Base-by-base conservation (phyloP, 1,140 invertebrate species). In the Coptotermes formosanus region DNA sequence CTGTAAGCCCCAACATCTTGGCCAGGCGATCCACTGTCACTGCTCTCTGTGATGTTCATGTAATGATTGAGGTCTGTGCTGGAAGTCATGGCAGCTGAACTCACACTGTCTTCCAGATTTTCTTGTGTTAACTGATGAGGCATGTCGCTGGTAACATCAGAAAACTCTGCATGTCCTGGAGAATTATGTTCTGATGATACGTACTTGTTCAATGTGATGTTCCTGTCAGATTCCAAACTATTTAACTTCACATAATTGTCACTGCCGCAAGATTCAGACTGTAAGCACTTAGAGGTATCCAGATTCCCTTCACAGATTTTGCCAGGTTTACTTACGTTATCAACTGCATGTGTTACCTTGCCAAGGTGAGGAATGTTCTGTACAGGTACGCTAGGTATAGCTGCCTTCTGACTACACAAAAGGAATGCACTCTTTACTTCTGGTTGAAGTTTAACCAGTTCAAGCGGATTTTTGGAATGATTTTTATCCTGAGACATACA, bases 61-160 rank as follows among this genome's bases (percentile, higher is more conserved):
- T 89, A 90, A 25, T 89, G 88, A 87, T 90, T 89, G 44, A 89
- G 81, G 87, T 91, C 89, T 11, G 87, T 89, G 23, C 88, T 88
- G 21, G 87, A 38, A 11, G 89, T 89, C 43, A 88, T 59, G n/a
- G 87, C 87, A 48, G 90, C 89, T 2, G 89, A 89, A 88, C 87
- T 87, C 32, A 45, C 83, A 44, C 38, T 44, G 64, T 30, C 25
- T 55, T n/a, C 48, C 21, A 86, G 44, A 38, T 52, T 43, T 19
- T 48, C 81, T 25, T 64, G 81, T 83, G 44, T 38, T n/a, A 55
- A 30, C 38, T 11, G 14, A 45, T 64, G 30, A 14, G 11, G 64
- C 14, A 25, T n/a, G 9, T 25, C n/a, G n/a, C 7, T n/a, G n/a
- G 6, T n/a, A 75, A 30, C 8, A 75, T 30, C 25, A 6, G 64